phyloP scores from a whole-genome alignment of 2,888 invertebrate species.

The Nineta flava region DNA sequence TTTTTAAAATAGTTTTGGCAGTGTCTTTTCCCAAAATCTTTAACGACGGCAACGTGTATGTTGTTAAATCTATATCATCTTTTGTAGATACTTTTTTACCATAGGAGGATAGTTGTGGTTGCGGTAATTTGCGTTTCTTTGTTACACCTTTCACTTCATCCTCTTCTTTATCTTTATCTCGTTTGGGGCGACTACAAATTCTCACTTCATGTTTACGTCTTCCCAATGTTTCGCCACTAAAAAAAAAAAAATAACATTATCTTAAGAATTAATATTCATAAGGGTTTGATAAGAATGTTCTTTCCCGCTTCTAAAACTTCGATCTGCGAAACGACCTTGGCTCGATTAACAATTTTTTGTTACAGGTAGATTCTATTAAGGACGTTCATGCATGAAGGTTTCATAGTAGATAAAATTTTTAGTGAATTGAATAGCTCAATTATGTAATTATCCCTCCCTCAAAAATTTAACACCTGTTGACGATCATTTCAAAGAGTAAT shows the following conservation, averaged over 20 bases:
- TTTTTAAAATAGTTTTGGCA: slow-evolving; percentile 20
- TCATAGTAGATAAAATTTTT: too few relatives aligned
- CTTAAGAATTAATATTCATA: too few relatives aligned
- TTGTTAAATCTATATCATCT: slow-evolving; percentile 13
- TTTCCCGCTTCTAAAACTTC: too few relatives aligned
- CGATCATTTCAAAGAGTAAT: too few relatives aligned
- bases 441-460: too few relatives aligned
- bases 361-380: too few relatives aligned
- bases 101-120: slow-evolving; percentile 10
- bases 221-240: slow-evolving; percentile 42
- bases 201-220: slow-evolving; percentile 51
- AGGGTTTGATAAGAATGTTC: too few relatives aligned
- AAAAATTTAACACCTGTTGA: too few relatives aligned
- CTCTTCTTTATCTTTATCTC: slow-evolving; percentile 54
- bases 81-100: slow-evolving; percentile 15
- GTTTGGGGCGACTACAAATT: slow-evolving; percentile 64
- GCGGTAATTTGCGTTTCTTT: slow-evolving; percentile 18
- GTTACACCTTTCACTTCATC: slow-evolving; percentile 18
- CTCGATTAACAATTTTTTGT: too few relatives aligned
- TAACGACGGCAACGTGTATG: slow-evolving; percentile 15
- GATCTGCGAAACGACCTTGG: too few relatives aligned
- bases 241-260: slow-evolving; percentile 4
- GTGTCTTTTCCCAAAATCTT: slow-evolving; percentile 26
- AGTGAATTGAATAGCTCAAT: too few relatives aligned
- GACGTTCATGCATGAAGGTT: too few relatives aligned